phyloP scores from a whole-genome alignment of 1,140 invertebrate genomes.

The Acyrthosiphon pisum region DNA sequence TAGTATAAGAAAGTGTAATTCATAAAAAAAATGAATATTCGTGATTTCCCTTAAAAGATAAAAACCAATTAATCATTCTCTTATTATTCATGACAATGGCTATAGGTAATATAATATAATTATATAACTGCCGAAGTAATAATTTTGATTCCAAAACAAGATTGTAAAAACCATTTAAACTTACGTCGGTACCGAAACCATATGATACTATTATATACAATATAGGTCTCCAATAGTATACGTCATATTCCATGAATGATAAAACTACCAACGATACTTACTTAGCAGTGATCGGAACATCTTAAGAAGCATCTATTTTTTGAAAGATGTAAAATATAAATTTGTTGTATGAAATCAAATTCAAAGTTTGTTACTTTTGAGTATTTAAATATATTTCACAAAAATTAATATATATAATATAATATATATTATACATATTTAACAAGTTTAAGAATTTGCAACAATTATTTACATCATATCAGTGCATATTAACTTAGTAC shows the following conservation, averaged over 20 bases:
- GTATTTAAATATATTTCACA: too few species aligned
- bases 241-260: background rate
- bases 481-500: too few species aligned
- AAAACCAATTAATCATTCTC: conserved; percentile 5
- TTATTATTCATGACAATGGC: background rate
- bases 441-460: too few species aligned
- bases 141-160: conserved; percentile 3
- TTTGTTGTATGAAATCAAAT: too few species aligned
- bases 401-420: too few species aligned
- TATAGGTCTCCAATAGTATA: background rate
- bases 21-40: background rate
- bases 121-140: background rate
- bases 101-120: background rate
- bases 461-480: too few species aligned
- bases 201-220: background rate
- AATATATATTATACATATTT: too few species aligned
- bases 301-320: too few species aligned
- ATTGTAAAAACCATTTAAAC: background rate
- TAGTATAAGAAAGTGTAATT: background rate
- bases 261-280: background rate
- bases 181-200: background rate
- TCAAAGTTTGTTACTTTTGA: too few species aligned
- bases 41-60: conserved; percentile 4
- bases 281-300: too few species aligned
- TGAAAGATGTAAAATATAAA: too few species aligned